Evolutionary conservation across 2,888 invertebrate species (phyloP), one percentile per base, ranked within the genome.

Genomic region (Andrena praecox): DNA sequence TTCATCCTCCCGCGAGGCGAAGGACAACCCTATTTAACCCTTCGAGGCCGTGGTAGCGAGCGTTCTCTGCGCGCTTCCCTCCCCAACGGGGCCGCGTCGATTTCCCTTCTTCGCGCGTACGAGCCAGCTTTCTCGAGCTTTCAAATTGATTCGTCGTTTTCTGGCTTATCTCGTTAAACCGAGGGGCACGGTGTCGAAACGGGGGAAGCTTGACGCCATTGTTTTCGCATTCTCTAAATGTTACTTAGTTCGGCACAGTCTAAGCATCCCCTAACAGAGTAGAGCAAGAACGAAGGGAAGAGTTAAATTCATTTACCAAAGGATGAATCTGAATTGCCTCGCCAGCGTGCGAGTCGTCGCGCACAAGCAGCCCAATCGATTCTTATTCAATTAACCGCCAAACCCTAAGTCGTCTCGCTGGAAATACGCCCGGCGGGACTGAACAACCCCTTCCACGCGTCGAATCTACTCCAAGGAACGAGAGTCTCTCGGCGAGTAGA

Each of bases 21-120:
- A 88, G 76, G 81, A 88, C 87, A 80, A 86, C 80, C 83, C 81
- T 77, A 79, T 83, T 88, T 78, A 88, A 88, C 82, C 80, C 83
- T 83, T 81, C 68, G 60, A 67, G 82, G 54, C 82, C 35, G 52
- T 74, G 77, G 31, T 75, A 68, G 50, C 70, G 56, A 67, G 75
- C 80, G 76, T 76, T 82, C 77, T 66, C 77, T 48, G 64, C 68
- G 20, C 6, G 76, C 48, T 74, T 74, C 71, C 82, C 70, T 52
- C 27, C 29, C 42, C 24, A 24, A 56, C 56, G 54, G 54, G 20
- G 27, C 35, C 74, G 76, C 59, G 8, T 64, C 63, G 27, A 72
- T 64, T 68, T 50, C 64, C 66, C 60, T 56, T 64, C 52, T 56
- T 48, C 76, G 27, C 50, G 29, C 16, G 31, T 24, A 3, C 20